Percentiles rank a stretch among this genome's conserved stretches.
Conservation (phyloP, 2,113 vertebrate genomes). For the Marcusenius ussheri region DNA sequence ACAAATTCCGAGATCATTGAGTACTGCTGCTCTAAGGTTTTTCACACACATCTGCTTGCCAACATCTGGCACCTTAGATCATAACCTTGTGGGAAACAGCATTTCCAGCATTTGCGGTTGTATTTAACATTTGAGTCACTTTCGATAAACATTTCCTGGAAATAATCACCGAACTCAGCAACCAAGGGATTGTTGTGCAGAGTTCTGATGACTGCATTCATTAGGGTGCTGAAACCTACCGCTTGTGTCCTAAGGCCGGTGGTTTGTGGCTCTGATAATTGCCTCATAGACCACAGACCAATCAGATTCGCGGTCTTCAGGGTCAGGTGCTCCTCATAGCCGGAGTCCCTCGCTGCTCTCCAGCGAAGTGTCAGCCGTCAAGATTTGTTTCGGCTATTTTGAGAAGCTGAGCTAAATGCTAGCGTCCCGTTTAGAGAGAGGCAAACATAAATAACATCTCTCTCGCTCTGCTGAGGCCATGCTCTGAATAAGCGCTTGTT, state of each 20-base stretch:
- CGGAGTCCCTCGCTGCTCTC: background rate
- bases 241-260: background rate
- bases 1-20: background rate
- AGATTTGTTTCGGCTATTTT: background rate
- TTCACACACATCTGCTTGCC: background rate
- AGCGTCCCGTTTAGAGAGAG: background rate
- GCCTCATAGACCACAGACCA: background rate
- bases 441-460: background rate
- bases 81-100: background rate
- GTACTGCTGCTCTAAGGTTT: background rate
- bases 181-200: background rate
- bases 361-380: background rate
- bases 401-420: background rate
- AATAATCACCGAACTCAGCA: background rate
- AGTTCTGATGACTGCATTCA: background rate
- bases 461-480: background rate
- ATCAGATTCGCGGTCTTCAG: background rate
- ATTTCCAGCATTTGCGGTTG: background rate
- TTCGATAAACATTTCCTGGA: background rate
- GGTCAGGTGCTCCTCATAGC: background rate
- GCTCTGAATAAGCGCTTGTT: background rate
- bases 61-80: background rate
- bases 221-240: background rate
- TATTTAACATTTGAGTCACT: background rate
- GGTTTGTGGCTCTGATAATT: background rate